Percentiles rank a stretch among this genome's conserved stretches.
Conservation (phyloP, 1,140 invertebrate species). For the Drosophila mayri region DNA sequence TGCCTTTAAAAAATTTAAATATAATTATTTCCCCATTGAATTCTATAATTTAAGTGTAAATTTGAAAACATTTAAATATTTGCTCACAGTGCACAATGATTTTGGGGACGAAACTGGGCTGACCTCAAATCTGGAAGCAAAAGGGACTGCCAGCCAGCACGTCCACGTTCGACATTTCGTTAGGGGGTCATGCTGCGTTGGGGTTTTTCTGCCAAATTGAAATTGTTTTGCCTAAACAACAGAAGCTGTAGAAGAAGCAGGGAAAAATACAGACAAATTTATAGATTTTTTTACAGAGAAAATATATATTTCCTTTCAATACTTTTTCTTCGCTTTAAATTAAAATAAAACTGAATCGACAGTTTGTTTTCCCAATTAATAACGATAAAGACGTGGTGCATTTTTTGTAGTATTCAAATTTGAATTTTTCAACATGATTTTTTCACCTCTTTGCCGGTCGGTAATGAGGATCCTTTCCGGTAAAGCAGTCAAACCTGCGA, state of each 20-base stretch:
- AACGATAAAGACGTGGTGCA: no score
- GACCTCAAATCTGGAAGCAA: constrained; percentile 10
- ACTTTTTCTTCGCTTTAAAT: neutral
- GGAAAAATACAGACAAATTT: neutral
- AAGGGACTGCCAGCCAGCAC: constrained; percentile 38
- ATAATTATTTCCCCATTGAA: neutral
- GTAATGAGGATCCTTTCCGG: no score
- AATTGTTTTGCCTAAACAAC: constrained; percentile 63
- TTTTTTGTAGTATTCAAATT: no score
- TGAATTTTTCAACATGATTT: no score
- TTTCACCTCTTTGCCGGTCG: no score
- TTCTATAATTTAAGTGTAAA: neutral
- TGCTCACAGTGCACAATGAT: constrained; percentile 8
- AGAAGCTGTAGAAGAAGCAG: neutral
- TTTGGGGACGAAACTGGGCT: constrained; percentile 9
- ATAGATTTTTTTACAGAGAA: neutral
- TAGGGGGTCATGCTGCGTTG: constrained; percentile 64
- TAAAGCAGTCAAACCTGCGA: no score
- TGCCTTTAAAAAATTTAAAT: no score
- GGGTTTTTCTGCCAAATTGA: constrained; percentile 70
- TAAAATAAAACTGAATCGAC: no score
- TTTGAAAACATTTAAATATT: neutral
- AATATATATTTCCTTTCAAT: neutral
- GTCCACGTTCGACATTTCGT: constrained; percentile 73
- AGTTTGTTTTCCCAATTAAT: no score